Evolutionary conservation across 2,888 invertebrate species (phyloP).

Genomic region (Baccha elongata): DNA sequence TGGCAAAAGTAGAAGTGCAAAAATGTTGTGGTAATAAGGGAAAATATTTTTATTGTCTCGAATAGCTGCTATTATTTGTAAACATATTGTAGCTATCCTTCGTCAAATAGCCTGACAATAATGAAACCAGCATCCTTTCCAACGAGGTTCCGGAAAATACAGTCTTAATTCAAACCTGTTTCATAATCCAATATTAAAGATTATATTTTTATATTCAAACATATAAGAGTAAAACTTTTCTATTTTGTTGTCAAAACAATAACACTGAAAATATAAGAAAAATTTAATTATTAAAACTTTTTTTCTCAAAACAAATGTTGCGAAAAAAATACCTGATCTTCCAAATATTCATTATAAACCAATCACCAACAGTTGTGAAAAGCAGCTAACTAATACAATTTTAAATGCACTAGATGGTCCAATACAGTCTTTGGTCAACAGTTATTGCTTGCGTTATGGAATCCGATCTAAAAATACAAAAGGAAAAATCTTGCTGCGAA

Average conservation of each 20-base stretch:
- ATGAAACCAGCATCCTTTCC: not conserved
- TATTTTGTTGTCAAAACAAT: too few species aligned
- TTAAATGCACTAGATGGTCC: not conserved
- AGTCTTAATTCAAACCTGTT: not conserved
- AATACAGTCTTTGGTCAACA: not conserved
- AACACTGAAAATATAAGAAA: too few species aligned
- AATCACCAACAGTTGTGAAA: not conserved
- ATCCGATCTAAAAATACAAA: not conserved
- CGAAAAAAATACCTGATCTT: not conserved
- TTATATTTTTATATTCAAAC: too few species aligned
- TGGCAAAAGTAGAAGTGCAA: not conserved
- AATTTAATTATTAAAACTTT: too few species aligned
- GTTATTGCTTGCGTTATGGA: not conserved
- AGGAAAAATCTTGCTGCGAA: not conserved
- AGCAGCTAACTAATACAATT: not conserved
- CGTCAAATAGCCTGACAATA: conserved; percentile 4
- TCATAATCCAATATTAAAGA: not conserved
- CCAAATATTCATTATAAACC: not conserved
- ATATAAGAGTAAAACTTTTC: too few species aligned
- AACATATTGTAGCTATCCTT: not conserved
- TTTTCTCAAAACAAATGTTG: not conserved
- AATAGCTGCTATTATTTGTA: not conserved
- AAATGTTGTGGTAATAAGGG: not conserved
- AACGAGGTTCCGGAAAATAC: not conserved
- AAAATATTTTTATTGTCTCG: not conserved